A percentile compares a stretch with the other conserved stretches of the same genome.
Evolutionary conservation across 1,140 invertebrate genomes (phyloP).

Genomic region (Lucilia sericata): DNA sequence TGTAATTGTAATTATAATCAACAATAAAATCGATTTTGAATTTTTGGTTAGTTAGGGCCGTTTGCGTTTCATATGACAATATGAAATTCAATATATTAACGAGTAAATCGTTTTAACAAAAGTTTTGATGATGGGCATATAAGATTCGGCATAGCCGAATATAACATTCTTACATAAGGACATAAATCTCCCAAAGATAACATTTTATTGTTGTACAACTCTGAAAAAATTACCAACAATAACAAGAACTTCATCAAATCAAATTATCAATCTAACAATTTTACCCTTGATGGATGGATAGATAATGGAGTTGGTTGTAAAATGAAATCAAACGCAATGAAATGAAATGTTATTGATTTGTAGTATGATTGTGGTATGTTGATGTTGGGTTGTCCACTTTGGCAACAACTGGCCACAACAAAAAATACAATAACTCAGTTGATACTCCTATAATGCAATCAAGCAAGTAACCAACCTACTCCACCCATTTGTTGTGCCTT

Average conservation of each 20-base stretch:
- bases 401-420: slow-evolving; percentile 9
- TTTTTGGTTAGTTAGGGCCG: no score
- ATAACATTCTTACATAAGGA: no score
- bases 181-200: no score
- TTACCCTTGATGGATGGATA: neutral
- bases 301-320: neutral
- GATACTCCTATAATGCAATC: neutral
- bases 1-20: no score
- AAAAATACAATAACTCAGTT: neutral
- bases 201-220: neutral
- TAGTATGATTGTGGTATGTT: neutral
- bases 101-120: no score
- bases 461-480: neutral
- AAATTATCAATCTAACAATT: slow-evolving; percentile 5
- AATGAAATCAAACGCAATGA: neutral
- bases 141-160: no score
- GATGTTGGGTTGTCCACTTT: neutral
- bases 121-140: no score
- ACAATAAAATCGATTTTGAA: no score
- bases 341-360: neutral
- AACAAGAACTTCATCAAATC: neutral
- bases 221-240: neutral
- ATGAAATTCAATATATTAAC: no score
- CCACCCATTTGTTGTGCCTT: neutral
- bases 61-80: no score